Base-by-base conservation (phyloP, 2,888 invertebrate genomes). In the Eretmocerus hayati region DNA sequence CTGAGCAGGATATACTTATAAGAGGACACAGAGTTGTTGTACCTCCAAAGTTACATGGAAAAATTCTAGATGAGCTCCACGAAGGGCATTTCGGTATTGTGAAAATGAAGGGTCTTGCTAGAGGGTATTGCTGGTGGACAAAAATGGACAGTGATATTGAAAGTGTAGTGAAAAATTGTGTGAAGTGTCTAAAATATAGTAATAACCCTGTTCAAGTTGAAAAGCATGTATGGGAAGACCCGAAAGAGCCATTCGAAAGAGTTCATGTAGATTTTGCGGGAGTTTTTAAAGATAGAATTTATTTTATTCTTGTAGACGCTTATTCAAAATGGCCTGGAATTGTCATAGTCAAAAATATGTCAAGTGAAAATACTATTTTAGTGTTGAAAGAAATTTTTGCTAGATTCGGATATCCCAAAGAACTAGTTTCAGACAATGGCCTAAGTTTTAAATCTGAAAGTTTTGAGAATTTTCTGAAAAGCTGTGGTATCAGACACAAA, bases 131-230 rank as follows among this genome's bases (percentile, higher is more conserved):
- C 19, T 54, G 50, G 43, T 54, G 43, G 53, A 15, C 31, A 5
- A 36, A 31, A 3, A 50, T 54, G 13, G 20, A 47, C 20, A 23
- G 35, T 2, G 50, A 52, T 8, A 54, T 50, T 36, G 42, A 54
- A 20, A 31, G 26, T 21, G 1, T 46, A 22, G 38, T 11, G 18
- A 42, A 26, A 13, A 45, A 43, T 35, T 54, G 52, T 22, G 9
- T 9, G 9, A 36, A 42, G 13, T 52, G 43, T 22, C 43, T 40
- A 37, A 11, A 23, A 8, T 22, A 50, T 13, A 23, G 40, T 18
- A 42, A 42, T 11, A 31, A 37, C 20, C 22, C 42, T 15, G 18
- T 5, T n/a, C 31, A 37, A 4, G 35, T 11, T 45, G 30, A 39
- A 41, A 46, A 6, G 2, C 42, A 42, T 20, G 16, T 42, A 5